phyloP scores from a whole-genome alignment of 2,113 vertebrate genomes.

The Sturnira hondurensis region DNA sequence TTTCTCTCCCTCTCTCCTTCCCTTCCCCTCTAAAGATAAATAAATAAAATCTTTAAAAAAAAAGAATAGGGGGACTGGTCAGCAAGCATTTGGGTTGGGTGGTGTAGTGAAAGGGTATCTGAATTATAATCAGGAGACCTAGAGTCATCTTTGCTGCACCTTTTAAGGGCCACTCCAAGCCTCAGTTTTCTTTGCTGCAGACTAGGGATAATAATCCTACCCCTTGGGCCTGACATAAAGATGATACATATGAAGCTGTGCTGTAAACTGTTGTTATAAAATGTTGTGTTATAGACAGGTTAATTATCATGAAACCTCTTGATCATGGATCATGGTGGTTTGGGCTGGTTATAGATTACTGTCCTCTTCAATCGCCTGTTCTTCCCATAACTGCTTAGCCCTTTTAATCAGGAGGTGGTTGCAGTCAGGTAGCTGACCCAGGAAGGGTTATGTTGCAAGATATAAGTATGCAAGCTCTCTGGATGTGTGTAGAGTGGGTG shows the following conservation, averaged over 20 bases:
- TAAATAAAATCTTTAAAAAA: too few relatives aligned
- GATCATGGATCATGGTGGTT: not conserved
- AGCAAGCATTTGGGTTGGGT: not conserved
- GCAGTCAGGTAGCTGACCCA: not conserved
- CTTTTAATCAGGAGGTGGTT: slow-evolving; percentile 20
- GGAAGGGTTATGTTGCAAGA: not conserved
- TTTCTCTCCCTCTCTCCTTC: too few relatives aligned
- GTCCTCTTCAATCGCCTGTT: not conserved
- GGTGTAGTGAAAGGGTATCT: not conserved
- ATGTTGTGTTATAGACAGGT: not conserved
- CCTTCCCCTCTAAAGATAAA: too few relatives aligned
- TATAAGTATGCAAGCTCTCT: not conserved
- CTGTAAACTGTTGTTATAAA: slow-evolving; percentile 32
- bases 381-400: not conserved
- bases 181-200: slow-evolving; percentile 16
- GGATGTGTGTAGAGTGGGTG: not conserved
- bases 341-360: not conserved
- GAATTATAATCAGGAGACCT: slow-evolving; percentile 12
- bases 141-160: not conserved
- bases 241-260: not conserved
- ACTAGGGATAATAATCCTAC: not conserved
- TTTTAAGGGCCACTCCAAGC: not conserved
- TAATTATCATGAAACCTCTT: slow-evolving; percentile 32
- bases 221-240: not conserved
- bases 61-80: not conserved